Evolutionary conservation across 2,888 invertebrate genomes (phyloP), one percentile per base, ranked within the genome.

Genomic region (Cheilosia pagana): DNA sequence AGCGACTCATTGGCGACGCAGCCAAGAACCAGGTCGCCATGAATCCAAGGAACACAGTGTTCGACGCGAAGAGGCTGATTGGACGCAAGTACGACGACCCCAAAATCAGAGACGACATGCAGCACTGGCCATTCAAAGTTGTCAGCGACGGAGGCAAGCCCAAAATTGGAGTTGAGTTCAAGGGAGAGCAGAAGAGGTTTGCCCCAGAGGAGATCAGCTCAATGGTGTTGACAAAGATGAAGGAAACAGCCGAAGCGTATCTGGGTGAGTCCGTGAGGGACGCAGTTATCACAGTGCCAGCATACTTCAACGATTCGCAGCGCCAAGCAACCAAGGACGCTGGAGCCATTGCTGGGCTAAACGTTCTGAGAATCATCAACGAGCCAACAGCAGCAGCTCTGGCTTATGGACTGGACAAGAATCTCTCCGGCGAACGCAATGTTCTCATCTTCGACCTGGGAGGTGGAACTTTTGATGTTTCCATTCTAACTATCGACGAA

Each of bases 191-290:
- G 77, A 98, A 98, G 91, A 94, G 94, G 67, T 98, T 98, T 93
- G 96, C 95, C 92, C 97, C 98, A 0, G 98, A 98, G 92, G 98
- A 98, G 93, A 95, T 98, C 87, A 96, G 96, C 89, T 97, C 97
- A 45, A 98, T 98, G 98, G 97, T 98, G 65, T 93, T 98, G 83
- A 95, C 95, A 28, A 98, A 98, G 91, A 98, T 98, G 98, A 98
- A 97, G 94, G 96, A 97, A 92, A 96, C 96, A 63, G 97, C 97
- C 53, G 97, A 97, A 92, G 96, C 96, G 0, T 97, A 96, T 91
- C 93, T 97, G 88, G 98, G 98, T 83, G 95, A 95, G 90, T 94
- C 94, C 48, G 96, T 98, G 81, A 95, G 94, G 86, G 96, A 97
- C 91, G 97, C 97, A 87, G 98, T 98, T 16, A 95, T 98, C 89